Conservation (phyloP, 2,113 vertebrate genomes). For the Mugil cephalus region DNA sequence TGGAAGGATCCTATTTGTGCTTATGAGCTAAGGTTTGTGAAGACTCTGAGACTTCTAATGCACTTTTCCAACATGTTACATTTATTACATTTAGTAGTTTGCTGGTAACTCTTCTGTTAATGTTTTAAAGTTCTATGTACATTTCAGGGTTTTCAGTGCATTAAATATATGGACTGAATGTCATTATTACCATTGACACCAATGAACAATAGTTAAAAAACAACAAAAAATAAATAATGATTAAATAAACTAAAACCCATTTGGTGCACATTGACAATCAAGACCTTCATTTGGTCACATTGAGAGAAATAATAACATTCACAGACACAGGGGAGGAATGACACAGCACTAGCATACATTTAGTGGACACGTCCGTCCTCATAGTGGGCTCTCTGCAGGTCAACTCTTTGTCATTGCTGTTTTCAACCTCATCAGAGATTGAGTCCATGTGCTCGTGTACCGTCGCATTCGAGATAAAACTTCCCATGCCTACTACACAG, state of each 20-base stretch:
- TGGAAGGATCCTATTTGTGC: background rate
- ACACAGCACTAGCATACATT: conserved; percentile 51
- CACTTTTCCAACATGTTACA: background rate
- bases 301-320: conserved; percentile 42
- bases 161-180: conserved; percentile 19
- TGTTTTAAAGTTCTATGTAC: conserved; percentile 21
- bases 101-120: background rate
- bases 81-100: conserved; percentile 23
- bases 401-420: conserved; percentile 13
- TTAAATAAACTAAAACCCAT: conserved; percentile 56
- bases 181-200: conserved; percentile 44
- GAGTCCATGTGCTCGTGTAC: conserved; percentile 40
- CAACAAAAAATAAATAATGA: conserved; percentile 67
- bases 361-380: conserved; percentile 50
- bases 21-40: no score
- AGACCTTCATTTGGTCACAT: conserved; percentile 50
- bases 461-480: conserved; percentile 27
- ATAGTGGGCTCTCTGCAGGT: conserved; percentile 41
- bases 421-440: conserved; percentile 23
- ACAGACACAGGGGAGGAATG: conserved; percentile 60
- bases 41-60: no score
- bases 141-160: conserved; percentile 55
- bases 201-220: conserved; percentile 48
- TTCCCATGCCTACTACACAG: conserved; percentile 22
- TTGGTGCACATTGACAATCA: conserved; percentile 37